phyloP scores from a whole-genome alignment of 2,797 vertebrate genomes.

The Girardinus metallicus region DNA sequence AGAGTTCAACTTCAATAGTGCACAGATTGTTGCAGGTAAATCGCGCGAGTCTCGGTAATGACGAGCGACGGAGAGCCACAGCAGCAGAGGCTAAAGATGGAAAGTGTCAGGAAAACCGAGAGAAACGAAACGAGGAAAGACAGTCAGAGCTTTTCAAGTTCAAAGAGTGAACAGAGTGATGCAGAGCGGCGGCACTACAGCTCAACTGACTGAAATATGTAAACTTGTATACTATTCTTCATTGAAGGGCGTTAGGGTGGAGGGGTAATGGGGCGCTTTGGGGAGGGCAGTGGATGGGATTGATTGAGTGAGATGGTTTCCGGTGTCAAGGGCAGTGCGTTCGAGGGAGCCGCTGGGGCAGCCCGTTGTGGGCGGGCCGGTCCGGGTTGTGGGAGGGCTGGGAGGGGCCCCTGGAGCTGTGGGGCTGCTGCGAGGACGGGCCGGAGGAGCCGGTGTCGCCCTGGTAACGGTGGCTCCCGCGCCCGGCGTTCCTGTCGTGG shows the following conservation, averaged over 20 bases:
- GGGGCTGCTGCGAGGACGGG: conserved; percentile 55
- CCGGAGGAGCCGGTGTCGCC: conserved; percentile 40
- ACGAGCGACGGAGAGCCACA: conserved; percentile 38
- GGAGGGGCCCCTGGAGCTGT: conserved; percentile 62
- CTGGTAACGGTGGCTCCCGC: conserved; percentile 77
- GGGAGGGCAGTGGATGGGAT: conserved; percentile 49
- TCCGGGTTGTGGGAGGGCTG: conserved; percentile 65
- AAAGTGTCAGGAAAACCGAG: conserved; percentile 37
- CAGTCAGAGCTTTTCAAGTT: conserved; percentile 66
- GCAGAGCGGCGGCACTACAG: conserved; percentile 80
- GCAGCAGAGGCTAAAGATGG: conserved; percentile 52
- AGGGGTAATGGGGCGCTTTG: not conserved
- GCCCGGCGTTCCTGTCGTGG: conserved; percentile 77
- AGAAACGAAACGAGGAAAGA: conserved; percentile 37
- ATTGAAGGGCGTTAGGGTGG: conserved; percentile 64
- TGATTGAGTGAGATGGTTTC: conserved; percentile 33
- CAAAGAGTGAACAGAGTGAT: conserved; percentile 55
- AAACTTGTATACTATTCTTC: conserved; percentile 88
- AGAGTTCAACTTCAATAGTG: conserved; percentile 60
- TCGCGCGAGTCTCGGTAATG: conserved; percentile 45
- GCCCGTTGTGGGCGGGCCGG: conserved; percentile 79
- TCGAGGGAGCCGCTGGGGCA: conserved; percentile 88
- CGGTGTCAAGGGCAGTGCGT: conserved; percentile 80
- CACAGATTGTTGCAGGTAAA: conserved; percentile 54
- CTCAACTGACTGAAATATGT: conserved; percentile 78